phyloP scores from a whole-genome alignment of 2,888 invertebrate genomes.

The Plutella xylostella region DNA sequence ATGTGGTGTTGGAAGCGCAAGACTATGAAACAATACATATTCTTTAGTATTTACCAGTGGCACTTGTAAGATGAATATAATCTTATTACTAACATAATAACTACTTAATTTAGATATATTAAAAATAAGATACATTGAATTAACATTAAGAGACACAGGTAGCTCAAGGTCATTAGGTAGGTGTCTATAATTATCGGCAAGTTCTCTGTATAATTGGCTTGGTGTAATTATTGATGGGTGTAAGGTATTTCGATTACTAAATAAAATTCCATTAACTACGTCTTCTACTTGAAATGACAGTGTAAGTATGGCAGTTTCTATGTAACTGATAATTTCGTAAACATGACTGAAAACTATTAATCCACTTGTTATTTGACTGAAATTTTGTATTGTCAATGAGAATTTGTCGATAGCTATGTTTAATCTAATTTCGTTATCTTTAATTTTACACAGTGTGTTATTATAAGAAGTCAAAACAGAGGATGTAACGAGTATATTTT shows the following conservation, averaged over 20 bases:
- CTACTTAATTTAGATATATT: too few species aligned
- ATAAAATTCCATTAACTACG: too few species aligned
- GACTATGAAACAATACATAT: too few species aligned
- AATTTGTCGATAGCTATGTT: conserved; percentile 2
- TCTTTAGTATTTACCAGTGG: too few species aligned
- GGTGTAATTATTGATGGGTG: conserved; percentile 21
- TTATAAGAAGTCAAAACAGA: not conserved
- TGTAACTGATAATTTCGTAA: conserved; percentile 10
- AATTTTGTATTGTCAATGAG: conserved; percentile 10
- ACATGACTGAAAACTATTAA: conserved; percentile 7
- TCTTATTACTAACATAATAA: too few species aligned
- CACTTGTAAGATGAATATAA: too few species aligned
- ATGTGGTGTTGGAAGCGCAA: too few species aligned
- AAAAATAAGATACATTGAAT: too few species aligned
- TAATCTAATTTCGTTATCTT: not conserved
- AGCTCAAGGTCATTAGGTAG: too few species aligned
- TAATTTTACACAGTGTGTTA: not conserved
- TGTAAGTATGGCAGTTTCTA: conserved; percentile 14
- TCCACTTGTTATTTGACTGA: conserved; percentile 7
- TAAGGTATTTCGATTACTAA: conserved; percentile 16
- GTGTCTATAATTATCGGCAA: not conserved
- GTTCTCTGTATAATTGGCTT: conserved; percentile 16
- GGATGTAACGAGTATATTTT: not conserved
- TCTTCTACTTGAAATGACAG: too few species aligned
- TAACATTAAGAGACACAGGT: too few species aligned